phyloP scores from a whole-genome alignment of 2,888 invertebrate species.

The Rhopalosiphum nymphaeae region DNA sequence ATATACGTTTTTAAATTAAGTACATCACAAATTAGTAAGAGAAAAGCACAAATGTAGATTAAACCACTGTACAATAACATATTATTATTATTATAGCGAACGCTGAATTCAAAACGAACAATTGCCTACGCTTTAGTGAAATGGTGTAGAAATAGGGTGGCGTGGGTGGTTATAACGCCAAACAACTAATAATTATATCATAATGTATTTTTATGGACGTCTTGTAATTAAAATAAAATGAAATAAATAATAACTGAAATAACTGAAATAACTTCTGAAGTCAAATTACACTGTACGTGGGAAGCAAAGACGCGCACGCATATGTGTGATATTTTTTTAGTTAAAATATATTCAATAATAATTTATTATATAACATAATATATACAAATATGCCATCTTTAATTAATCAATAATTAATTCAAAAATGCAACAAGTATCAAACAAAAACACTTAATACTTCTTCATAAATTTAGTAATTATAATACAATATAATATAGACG shows the following conservation, averaged over 20 bases:
- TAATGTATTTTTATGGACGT: slow-evolving; percentile 20
- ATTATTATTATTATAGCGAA: background rate
- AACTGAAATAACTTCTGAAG: slow-evolving; percentile 31
- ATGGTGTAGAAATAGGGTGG: slow-evolving; percentile 35
- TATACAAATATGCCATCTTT: background rate
- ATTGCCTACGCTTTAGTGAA: background rate
- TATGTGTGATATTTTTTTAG: background rate
- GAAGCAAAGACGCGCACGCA: background rate
- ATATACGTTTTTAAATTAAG: background rate
- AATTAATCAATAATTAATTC: background rate
- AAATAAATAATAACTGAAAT: slow-evolving; percentile 8
- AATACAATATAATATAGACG: background rate
- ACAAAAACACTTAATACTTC: background rate
- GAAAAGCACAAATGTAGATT: background rate
- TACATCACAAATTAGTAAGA: background rate
- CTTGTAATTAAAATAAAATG: slow-evolving; percentile 39
- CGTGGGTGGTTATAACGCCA: slow-evolving; percentile 41
- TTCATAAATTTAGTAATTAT: background rate
- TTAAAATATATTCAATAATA: background rate
- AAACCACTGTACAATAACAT: background rate
- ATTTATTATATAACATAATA: background rate
- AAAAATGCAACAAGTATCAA: background rate
- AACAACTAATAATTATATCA: slow-evolving; percentile 45
- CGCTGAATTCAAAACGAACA: background rate
- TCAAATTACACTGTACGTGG: slow-evolving; percentile 6